Percentiles rank a stretch among this genome's conserved stretches.
Evolutionary conservation across 2,888 invertebrate species (phyloP).

Genomic region (Anagyrus pseudococci): DNA sequence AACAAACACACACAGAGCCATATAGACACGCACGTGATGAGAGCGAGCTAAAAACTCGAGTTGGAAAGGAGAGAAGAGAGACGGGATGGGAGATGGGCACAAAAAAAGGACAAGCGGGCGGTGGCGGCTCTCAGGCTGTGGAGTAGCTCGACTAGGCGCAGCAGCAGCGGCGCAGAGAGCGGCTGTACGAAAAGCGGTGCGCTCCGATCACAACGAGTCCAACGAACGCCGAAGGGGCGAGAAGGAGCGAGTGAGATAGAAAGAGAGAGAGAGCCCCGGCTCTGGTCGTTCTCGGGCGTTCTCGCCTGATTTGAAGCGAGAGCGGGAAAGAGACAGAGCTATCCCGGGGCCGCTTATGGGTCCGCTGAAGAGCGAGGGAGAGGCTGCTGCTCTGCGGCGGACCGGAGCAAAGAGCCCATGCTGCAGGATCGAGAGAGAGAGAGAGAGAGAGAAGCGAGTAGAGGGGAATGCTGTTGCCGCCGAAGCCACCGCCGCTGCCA

Average conservation of each 20-base stretch:
- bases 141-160: constrained; percentile 32
- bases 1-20: constrained; percentile 14
- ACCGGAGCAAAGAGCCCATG: no score
- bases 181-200: constrained; percentile 24
- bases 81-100: not conserved
- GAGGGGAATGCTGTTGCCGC: no score
- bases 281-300: constrained; percentile 8
- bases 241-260: constrained; percentile 29
- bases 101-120: constrained; percentile 16
- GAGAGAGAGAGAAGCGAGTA: no score
- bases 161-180: constrained; percentile 10
- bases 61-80: constrained; percentile 4
- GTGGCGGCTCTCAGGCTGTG: constrained; percentile 34
- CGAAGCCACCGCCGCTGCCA: not conserved
- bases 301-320: no score
- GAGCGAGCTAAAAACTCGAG: constrained; percentile 20
- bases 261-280: constrained; percentile 36
- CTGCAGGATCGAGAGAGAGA: constrained; percentile 7
- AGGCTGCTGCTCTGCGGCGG: no score
- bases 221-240: constrained; percentile 29
- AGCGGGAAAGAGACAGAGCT: constrained; percentile 13
- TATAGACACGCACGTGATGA: constrained; percentile 2
- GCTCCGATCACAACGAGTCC: constrained; percentile 32
- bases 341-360: no score
- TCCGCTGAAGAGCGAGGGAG: no score